phyloP scores from a whole-genome alignment of 92 coral and sea anemone species.

The Galaxea fascicularis region DNA sequence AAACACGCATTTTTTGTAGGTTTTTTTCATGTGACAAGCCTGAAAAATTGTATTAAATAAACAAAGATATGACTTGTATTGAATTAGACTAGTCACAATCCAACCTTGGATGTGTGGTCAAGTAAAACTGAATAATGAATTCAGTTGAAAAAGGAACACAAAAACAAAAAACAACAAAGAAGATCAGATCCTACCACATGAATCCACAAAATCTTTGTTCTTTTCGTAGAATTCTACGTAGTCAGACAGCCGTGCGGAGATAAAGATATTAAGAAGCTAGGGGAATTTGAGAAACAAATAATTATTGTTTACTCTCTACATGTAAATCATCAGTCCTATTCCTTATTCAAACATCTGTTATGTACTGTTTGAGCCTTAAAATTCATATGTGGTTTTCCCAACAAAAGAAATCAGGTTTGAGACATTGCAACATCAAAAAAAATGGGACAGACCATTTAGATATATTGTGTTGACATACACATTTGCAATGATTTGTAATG shows the following conservation, averaged over 20 bases:
- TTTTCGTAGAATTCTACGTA: conserved; percentile 84
- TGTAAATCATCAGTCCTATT: neutral
- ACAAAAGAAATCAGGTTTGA: too few species aligned
- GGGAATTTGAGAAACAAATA: neutral
- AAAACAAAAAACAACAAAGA: neutral
- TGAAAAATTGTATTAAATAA: too few species aligned
- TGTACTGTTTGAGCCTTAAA: too few species aligned
- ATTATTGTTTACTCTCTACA: neutral
- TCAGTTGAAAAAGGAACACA: neutral
- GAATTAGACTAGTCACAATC: neutral
- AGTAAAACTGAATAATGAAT: too few species aligned
- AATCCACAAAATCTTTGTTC: conserved; percentile 84
- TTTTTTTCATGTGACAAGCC: conserved; percentile 90
- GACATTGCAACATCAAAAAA: too few species aligned
- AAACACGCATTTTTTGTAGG: conserved; percentile 90
- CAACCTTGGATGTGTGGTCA: too few species aligned
- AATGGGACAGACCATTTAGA: too few species aligned
- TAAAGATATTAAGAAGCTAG: conserved; percentile 89
- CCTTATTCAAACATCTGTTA: neutral
- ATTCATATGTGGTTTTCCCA: too few species aligned
- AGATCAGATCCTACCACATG: conserved; percentile 77
- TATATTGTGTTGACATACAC: too few species aligned
- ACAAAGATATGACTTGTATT: too few species aligned
- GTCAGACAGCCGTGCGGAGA: conserved; percentile 87
- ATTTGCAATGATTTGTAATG: too few species aligned